phyloP scores from a whole-genome alignment of 2,888 invertebrate genomes.

The Diachrysia chrysitis region DNA sequence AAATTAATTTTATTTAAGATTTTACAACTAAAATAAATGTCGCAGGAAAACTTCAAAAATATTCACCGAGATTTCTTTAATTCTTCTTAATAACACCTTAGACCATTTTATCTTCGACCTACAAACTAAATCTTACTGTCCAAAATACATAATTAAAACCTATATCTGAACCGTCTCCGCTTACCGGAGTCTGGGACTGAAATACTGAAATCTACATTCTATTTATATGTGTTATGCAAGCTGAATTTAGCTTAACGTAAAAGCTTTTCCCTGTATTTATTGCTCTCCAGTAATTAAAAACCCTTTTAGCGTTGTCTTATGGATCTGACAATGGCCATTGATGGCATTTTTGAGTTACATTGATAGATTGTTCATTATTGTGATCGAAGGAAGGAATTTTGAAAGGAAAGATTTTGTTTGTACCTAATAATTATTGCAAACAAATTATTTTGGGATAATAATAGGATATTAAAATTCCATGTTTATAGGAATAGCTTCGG shows the following conservation, averaged over 20 bases:
- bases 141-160: constrained; percentile 32
- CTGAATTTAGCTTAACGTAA: constrained; percentile 54
- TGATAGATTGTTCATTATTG: constrained; percentile 7
- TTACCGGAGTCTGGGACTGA: constrained; percentile 17
- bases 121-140: background rate
- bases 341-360: constrained; percentile 23
- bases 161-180: constrained; percentile 31
- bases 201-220: constrained; percentile 33
- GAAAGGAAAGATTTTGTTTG: too few relatives aligned
- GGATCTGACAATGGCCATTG: constrained; percentile 49
- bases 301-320: constrained; percentile 50
- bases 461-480: background rate
- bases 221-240: constrained; percentile 47
- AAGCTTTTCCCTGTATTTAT: constrained; percentile 49
- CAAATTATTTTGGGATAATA: too few relatives aligned
- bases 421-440: background rate
- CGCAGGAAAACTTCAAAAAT: too few relatives aligned
- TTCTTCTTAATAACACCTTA: too few relatives aligned
- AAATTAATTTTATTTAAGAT: too few relatives aligned
- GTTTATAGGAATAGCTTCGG: background rate
- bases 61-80: too few relatives aligned
- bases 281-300: constrained; percentile 45
- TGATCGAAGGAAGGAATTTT: constrained; percentile 9
- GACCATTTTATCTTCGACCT: background rate
- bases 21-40: too few relatives aligned